These are phyloP conservation scores for Pogonocichla stellata DNA, from an alignment of 2,113 vertebrate species.

Conservation along the genomic window DNA sequence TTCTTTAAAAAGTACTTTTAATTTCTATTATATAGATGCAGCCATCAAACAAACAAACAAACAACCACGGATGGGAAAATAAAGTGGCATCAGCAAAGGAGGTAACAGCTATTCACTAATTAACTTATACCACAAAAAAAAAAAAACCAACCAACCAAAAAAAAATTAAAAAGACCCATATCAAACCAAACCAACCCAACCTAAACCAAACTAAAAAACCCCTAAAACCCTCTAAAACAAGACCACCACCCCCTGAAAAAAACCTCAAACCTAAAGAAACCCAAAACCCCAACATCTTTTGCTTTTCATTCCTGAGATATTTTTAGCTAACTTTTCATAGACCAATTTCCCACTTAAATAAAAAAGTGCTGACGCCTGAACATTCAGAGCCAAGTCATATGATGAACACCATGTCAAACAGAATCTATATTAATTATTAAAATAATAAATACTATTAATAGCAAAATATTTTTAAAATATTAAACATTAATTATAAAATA, in stretches of 20 bases:
- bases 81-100: background rate
- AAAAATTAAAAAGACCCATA: background rate
- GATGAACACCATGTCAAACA: background rate
- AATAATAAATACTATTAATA: too few species aligned
- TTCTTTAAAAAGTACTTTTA: background rate
- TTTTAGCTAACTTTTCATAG: background rate
- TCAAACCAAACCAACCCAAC: background rate
- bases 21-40: background rate
- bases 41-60: background rate
- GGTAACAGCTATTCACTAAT: background rate
- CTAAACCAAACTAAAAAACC: background rate
- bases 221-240: background rate
- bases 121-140: background rate
- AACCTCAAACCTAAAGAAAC: background rate
- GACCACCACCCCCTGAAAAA: too few species aligned
- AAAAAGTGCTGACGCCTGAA: background rate
- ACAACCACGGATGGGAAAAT: background rate
- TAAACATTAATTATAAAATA: too few species aligned
- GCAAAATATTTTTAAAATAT: too few species aligned
- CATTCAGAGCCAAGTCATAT: background rate
- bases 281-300: background rate
- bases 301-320: background rate
- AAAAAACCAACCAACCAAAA: background rate
- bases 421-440: background rate
- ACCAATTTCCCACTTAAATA: background rate